Base-by-base conservation (phyloP, 1,140 invertebrate species). In the Cotesia vestalis region DNA sequence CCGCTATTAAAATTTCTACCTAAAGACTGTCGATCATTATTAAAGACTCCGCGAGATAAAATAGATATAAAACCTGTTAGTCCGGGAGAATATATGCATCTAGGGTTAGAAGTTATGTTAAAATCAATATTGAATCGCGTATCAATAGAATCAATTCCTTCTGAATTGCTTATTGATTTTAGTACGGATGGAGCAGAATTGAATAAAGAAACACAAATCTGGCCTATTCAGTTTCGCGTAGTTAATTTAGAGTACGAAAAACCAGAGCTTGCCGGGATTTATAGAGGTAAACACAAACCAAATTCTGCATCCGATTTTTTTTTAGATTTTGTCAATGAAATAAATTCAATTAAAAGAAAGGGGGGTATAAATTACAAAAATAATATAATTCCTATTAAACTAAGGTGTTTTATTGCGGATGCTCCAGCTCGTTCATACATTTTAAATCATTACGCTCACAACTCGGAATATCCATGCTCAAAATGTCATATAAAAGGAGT, bases 401-500 rank as follows among this genome's bases (percentile, higher is more conserved):
- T 76, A 9, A 53, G 69, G 2, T 17, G 9, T 14, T 76, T 76
- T 27, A 72, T 72, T 27, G 73, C 69, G 17, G 73, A 76, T 69
- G 75, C 75, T 36, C 69, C 75, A 46, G 75, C 73, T 27, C 36
- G 73, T 11, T 36, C 70, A 9, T 72, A 74, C 6, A 38, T 61
- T 8, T 51, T 74, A 4, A 72, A 74, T 61, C 75, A 76, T 60
- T 1, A 52, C 4, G 63, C 64, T 12, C 75, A 74, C 34, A 69
- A n/a, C 8, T 66, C 71, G 5, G 1, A 11, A 3, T n/a, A 61
- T 1, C 69, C 71, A n/a, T 77, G 75, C 63, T 78, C 75, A 0
- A 77, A 75, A 55, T 76, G 75, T 60, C 72, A 76, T 57, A 52
- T 76, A 9, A 51, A 34, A 68, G 72, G 76, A 14, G 27, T 35